Evolutionary conservation across 1,140 invertebrate genomes (phyloP), one percentile per base, ranked within the genome.

Genomic region (Aphaenogaster floridana): DNA sequence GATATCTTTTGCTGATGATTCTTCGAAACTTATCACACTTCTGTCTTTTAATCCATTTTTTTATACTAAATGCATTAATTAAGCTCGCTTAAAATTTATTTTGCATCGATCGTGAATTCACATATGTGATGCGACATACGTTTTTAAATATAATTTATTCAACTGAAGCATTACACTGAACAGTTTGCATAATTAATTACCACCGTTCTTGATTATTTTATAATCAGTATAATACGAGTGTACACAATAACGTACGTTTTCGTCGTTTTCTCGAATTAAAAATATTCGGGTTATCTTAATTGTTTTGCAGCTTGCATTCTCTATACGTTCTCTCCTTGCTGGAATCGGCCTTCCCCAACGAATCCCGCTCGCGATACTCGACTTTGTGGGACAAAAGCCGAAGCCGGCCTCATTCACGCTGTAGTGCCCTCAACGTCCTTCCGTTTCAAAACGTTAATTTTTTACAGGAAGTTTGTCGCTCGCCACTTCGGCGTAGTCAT

Each of bases 121-220:
- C 17, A 28, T 52, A 54, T 69, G 42, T 0, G 21, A 66, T 45
- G 21, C 45, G 13, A 7, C 8, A 71, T 15, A 8, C 39, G 59
- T 74, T 86, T 86, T 77, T 59, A 69, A 86, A 57, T 52, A 13
- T 50, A 39, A 50, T 50, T 13, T 36, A 50, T 8, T 45, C 11
- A 21, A 36, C 11, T 39, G 28, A 48, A 74, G 15, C 88, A 61
- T 77, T 21, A 28, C 0, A 1, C 11, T 52, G 69, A 77, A 91
- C 86, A 86, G 74, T 45, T 48, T 83, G 81, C 76, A 88, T 92
- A 92, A 93, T 91, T 92, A 83, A 90, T 74, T 64, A 68, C 39
- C 64, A n/a, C 85, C 79, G 59, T 74, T 69, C 61, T 86, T 78
- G 76, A 87, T 89, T 90, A 89, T 78, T 88, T 89, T 88, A 90